Base-by-base conservation (phyloP, 2,113 vertebrate genomes). In the Neogale vison region DNA sequence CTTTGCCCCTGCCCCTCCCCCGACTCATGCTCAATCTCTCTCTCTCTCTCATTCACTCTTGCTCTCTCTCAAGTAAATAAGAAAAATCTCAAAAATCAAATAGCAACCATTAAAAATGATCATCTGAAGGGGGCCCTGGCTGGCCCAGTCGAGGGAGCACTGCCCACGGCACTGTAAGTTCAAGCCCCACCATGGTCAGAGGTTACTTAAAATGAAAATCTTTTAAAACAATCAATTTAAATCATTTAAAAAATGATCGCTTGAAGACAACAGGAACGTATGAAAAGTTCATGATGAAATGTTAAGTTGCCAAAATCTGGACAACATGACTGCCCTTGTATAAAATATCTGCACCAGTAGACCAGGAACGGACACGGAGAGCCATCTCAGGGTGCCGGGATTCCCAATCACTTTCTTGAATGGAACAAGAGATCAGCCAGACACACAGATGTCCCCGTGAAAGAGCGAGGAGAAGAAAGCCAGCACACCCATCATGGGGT, bases 341-440 rank as follows among this genome's bases (percentile, higher is more conserved):
- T 36, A 18, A 72, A 82, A n/a, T 15, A 61, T 3, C 24, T 14
- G 17, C 1, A 6, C 15, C 7, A 1, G 52, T 1, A 18, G 17
- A 0, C 0, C 0, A 50, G 3, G 11, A 7, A 10, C 36, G 29
- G 24, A 23, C 1, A 0, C 0, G 0, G 39, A 23, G 6, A 14
- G 1, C 21, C 11, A 3, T 18, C 12, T 65, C 20, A 39, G 13
- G 55, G 29, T 2, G 1, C 77, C 23, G 3, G 1, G 8, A 23
- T 11, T 10, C 36, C 21, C 14, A 0, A 8, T 31, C 0, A 21
- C 26, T 74, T 63, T 72, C 34, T 59, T 14, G 4, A 29, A 21
- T 63, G 24, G 63, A 45, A 45, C 20, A 82, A 17, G 29, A 77
- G 42, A 47, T 34, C 45, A 29, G 18, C 57, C n/a, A 47, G 47